Conservation (phyloP, 92 coral and sea anemone genomes). For the Heteractis magnifica region DNA sequence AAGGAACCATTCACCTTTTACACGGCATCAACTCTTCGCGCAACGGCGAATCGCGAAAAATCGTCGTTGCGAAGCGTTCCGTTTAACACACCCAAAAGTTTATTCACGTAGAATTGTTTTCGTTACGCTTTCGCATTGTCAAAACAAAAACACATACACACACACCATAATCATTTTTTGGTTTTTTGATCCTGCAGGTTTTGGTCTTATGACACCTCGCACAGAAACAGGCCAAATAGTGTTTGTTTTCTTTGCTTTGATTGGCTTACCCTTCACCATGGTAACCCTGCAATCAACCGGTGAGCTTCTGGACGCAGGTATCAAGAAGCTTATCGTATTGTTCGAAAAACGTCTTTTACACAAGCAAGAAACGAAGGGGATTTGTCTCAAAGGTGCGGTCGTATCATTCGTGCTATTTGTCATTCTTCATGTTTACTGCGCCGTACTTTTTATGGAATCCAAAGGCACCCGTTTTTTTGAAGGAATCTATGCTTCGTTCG, state of each 20-base stretch:
- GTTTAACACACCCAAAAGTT: no score
- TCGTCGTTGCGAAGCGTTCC: no score
- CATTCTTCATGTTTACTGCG: not conserved
- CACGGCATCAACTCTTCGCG: no score
- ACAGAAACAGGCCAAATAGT: conserved; percentile 43
- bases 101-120: not conserved
- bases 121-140: not conserved
- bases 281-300: conserved; percentile 57
- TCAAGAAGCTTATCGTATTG: conserved; percentile 2
- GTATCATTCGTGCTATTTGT: conserved; percentile 19
- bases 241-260: conserved; percentile 37
- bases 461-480: conserved; percentile 31
- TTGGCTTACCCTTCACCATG: conserved; percentile 53
- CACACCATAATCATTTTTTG: not conserved
- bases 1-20: no score
- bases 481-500: conserved; percentile 48
- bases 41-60: no score
- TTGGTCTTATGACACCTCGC: conserved; percentile 39
- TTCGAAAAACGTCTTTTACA: conserved; percentile 28
- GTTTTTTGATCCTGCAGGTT: conserved; percentile 32
- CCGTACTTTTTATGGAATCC: conserved; percentile 8
- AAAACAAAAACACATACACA: no score
- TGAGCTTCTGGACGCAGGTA: conserved; percentile 8
- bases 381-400: conserved; percentile 26
- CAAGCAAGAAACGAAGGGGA: not conserved